These are phyloP conservation scores for Lepidochrysops patricia DNA, from an alignment of 2,888 invertebrate species.

Conservation along the genomic window DNA sequence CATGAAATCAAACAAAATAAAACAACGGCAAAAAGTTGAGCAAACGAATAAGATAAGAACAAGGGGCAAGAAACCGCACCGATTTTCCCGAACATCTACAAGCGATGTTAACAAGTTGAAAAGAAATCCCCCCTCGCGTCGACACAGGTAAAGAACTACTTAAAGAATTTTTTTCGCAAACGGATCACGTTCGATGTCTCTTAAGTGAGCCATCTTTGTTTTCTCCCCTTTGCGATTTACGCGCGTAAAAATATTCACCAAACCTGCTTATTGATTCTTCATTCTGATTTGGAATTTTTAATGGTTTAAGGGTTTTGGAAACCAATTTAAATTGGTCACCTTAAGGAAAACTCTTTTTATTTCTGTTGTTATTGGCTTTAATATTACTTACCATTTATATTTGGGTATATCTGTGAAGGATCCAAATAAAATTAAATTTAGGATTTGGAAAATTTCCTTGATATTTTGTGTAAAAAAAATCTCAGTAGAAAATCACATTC, in stretches of 20 bases:
- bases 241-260: conserved; percentile 42
- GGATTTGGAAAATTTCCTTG: too few species aligned
- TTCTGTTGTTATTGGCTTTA: background rate
- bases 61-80: conserved; percentile 39
- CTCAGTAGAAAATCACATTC: background rate
- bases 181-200: conserved; percentile 68
- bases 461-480: background rate
- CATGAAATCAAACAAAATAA: conserved; percentile 18
- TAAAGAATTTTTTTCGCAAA: conserved; percentile 58
- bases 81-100: conserved; percentile 52
- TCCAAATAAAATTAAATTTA: background rate
- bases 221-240: conserved; percentile 49
- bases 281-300: conserved; percentile 24
- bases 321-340: background rate
- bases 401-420: background rate
- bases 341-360: background rate
- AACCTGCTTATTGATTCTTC: conserved; percentile 54
- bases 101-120: conserved; percentile 61
- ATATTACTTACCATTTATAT: conserved; percentile 5
- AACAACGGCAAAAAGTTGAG: conserved; percentile 22
- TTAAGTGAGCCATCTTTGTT: conserved; percentile 70
- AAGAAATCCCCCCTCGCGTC: conserved; percentile 42
- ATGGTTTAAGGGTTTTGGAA: conserved; percentile 13
- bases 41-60: conserved; percentile 31
- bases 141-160: conserved; percentile 34